Conservation (phyloP, 1,140 invertebrate species). For the Caerostris extrusa region DNA sequence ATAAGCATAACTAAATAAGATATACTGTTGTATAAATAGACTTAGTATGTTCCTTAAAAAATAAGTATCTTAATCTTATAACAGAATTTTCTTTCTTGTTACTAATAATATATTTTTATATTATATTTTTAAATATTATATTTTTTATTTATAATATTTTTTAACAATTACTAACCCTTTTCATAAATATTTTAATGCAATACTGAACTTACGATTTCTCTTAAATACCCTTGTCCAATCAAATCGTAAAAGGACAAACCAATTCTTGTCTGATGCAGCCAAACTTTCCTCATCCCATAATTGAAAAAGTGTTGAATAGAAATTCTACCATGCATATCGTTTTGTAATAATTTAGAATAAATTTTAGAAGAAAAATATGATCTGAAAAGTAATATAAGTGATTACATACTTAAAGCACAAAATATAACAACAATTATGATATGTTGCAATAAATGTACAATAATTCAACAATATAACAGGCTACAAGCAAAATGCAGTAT, state of each 20-base stretch:
- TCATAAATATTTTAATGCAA: too few species aligned
- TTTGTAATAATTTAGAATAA: conserved; percentile 92
- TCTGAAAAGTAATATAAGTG: conserved; percentile 80
- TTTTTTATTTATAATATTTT: too few species aligned
- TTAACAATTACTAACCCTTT: too few species aligned
- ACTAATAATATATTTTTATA: background rate
- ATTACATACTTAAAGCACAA: too few species aligned
- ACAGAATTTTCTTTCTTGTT: background rate
- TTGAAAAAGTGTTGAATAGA: conserved; percentile 94
- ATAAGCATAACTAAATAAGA: too few species aligned
- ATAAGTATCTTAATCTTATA: too few species aligned
- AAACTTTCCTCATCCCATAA: conserved; percentile 96
- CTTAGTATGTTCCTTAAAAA: too few species aligned
- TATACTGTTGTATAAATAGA: too few species aligned
- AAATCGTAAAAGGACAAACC: conserved; percentile 96
- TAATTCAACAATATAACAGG: background rate
- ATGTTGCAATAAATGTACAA: background rate
- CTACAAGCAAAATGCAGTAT: background rate
- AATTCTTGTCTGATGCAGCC: conserved; percentile 95
- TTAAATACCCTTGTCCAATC: conserved; percentile 94
- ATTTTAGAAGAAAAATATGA: conserved; percentile 92
- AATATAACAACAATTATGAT: background rate
- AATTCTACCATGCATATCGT: conserved; percentile 90
- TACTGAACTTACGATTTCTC: conserved; percentile 87
- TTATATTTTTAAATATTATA: too few species aligned